A percentile compares a stretch with the other conserved stretches of the same genome.
Evolutionary conservation across 2,888 invertebrate species (phyloP).

Genomic region (Heliconius cydno): DNA sequence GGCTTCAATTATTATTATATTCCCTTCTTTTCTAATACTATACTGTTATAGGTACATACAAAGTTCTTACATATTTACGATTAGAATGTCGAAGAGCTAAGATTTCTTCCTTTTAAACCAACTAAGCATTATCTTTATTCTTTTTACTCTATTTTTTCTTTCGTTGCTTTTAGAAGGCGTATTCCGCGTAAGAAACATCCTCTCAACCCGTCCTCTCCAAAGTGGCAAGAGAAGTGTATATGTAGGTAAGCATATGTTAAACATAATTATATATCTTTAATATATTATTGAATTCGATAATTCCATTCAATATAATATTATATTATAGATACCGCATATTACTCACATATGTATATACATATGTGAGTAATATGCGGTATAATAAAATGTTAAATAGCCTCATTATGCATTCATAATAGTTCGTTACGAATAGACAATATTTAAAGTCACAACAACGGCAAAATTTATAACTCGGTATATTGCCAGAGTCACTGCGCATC

Average conservation of each 20-base stretch:
- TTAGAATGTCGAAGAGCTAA: too few relatives aligned
- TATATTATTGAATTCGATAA: not conserved
- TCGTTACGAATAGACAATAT: slow-evolving; percentile 39
- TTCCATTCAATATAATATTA: too few relatives aligned
- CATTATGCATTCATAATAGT: slow-evolving; percentile 33
- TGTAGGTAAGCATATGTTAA: not conserved
- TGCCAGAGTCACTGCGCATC: slow-evolving; percentile 50
- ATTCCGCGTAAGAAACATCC: not conserved
- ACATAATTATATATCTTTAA: not conserved
- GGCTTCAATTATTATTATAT: too few relatives aligned
- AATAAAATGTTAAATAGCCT: slow-evolving; percentile 33
- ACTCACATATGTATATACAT: too few relatives aligned
- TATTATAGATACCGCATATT: too few relatives aligned
- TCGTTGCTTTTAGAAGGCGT: not conserved
- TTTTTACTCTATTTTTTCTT: not conserved
- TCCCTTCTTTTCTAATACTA: too few relatives aligned
- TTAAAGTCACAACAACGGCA: slow-evolving; percentile 39
- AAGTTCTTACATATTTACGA: too few relatives aligned
- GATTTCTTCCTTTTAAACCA: too few relatives aligned
- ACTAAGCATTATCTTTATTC: too few relatives aligned
- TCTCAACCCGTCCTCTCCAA: not conserved
- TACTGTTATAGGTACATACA: too few relatives aligned
- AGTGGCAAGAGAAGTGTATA: not conserved
- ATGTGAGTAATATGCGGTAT: not conserved
- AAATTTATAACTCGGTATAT: slow-evolving; percentile 45